Evolutionary conservation across 2,113 vertebrate species (phyloP), one percentile per base, ranked within the genome.

Genomic region (Toxotes chatareus): DNA sequence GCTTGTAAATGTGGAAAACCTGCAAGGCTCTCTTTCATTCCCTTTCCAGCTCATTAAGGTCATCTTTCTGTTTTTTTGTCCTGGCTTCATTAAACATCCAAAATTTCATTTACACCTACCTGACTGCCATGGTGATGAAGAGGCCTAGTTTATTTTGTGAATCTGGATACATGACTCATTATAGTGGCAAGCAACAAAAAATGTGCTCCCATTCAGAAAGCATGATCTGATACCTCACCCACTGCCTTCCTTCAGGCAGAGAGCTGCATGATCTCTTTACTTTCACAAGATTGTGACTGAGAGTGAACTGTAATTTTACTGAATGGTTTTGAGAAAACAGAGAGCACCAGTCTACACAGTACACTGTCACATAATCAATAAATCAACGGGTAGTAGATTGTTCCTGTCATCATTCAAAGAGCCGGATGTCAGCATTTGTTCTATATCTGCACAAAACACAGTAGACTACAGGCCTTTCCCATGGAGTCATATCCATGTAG

Each of bases 301-400:
- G 19, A 55, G n/a, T 42, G 16, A 63, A 46, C 31, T 17, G 53
- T 0, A 0, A 59, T 73, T 76, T 73, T 69, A 78, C 51, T 61
- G 51, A 76, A 55, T 13, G 17, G 44, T 65, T 70, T 78, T 3
- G 7, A 76, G 56, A 72, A 79, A 74, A 66, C 40, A 10, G 38
- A 66, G 59, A 46, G 56, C 67, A 34, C 36, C 14, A 11, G 17
- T 46, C n/a, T 9, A 44, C 19, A 31, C n/a, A 53, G 76, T 16
- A 70, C 63, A 36, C 17, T 49, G 6, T n/a, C 36, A 21, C 31
- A 23, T 49, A 44, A 77, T 62, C 8, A 2, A 61, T 60, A 12
- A 44, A 19, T 12, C 60, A 64, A 70, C 19, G 21, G 19, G 19
- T n/a, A 1, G 17, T 47, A 57, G 27, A 64, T 70, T 53, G 67